Conservation (phyloP, 2,797 vertebrate genomes). For the Podarcis siculus region DNA sequence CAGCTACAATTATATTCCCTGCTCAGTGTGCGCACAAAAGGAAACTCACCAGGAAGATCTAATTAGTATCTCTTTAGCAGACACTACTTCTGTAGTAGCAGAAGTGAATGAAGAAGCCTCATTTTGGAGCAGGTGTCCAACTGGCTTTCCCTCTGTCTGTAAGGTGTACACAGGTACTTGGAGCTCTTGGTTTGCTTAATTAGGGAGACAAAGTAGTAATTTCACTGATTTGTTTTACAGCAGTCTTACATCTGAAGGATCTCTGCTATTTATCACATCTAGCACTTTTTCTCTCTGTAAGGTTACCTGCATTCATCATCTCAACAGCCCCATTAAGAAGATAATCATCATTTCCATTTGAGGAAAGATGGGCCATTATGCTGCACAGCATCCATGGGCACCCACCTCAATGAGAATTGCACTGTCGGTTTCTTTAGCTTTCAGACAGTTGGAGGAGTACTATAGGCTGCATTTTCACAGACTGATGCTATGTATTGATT, state of each 20-base stretch:
- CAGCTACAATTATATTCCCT: constrained; percentile 70
- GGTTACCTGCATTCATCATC: not conserved
- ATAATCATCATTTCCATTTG: not conserved
- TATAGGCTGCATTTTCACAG: not conserved
- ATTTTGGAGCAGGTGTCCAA: constrained; percentile 15
- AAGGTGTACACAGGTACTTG: not conserved
- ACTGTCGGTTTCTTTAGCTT: not conserved
- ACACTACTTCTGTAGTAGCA: constrained; percentile 3
- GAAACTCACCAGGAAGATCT: constrained; percentile 41
- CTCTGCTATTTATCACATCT: not conserved
- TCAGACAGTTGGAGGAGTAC: not conserved
- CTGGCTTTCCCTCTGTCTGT: not conserved
- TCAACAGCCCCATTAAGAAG: not conserved
- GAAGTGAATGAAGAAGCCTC: constrained; percentile 29
- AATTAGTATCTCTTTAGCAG: constrained; percentile 56
- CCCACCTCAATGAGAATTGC: not conserved
- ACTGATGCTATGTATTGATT: not conserved
- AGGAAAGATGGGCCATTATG: not conserved
- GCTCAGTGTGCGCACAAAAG: constrained; percentile 30
- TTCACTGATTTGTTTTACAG: not conserved
- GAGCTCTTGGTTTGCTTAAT: constrained; percentile 9
- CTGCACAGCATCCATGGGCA: not conserved
- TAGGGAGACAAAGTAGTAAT: not conserved
- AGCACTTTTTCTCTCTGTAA: not conserved
- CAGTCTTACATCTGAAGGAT: not conserved